A percentile compares a stretch with the other conserved stretches of the same genome.
Conservation (phyloP, 2,888 invertebrate species). For the Nezara viridula region DNA sequence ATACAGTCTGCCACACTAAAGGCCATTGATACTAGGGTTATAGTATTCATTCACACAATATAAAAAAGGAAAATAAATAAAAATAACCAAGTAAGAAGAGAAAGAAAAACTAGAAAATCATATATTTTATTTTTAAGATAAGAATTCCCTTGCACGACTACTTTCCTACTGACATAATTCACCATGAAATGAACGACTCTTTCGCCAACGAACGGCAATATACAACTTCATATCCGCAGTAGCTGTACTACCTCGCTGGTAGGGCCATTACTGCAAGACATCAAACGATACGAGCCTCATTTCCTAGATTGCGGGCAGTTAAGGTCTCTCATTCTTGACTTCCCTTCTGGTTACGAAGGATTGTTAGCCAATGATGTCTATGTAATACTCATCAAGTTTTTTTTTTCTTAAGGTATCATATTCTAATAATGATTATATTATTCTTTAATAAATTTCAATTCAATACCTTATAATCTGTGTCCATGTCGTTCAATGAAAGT, state of each 20-base stretch:
- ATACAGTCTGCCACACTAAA: too few relatives aligned
- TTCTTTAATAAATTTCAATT: too few relatives aligned
- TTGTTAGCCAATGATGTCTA: background rate
- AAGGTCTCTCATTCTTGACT: background rate
- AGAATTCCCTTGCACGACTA: background rate
- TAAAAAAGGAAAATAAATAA: too few relatives aligned
- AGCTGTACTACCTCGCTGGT: background rate
- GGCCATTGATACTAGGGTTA: too few relatives aligned
- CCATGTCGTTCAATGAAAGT: too few relatives aligned
- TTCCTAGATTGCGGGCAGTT: background rate
- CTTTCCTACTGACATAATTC: background rate
- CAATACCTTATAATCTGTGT: too few relatives aligned
- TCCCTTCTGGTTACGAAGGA: background rate
- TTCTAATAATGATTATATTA: too few relatives aligned
- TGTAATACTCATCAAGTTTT: background rate
- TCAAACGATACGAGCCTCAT: constrained; percentile 1
- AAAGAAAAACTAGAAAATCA: too few relatives aligned
- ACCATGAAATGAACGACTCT: background rate
- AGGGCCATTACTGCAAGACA: background rate
- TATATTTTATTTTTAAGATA: too few relatives aligned
- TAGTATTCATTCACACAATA: too few relatives aligned
- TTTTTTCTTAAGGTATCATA: too few relatives aligned
- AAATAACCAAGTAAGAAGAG: too few relatives aligned
- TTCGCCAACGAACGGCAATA: background rate
- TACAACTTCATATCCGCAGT: background rate